Base-by-base conservation (phyloP, 2,113 vertebrate genomes). In the Morphnarchus princeps region DNA sequence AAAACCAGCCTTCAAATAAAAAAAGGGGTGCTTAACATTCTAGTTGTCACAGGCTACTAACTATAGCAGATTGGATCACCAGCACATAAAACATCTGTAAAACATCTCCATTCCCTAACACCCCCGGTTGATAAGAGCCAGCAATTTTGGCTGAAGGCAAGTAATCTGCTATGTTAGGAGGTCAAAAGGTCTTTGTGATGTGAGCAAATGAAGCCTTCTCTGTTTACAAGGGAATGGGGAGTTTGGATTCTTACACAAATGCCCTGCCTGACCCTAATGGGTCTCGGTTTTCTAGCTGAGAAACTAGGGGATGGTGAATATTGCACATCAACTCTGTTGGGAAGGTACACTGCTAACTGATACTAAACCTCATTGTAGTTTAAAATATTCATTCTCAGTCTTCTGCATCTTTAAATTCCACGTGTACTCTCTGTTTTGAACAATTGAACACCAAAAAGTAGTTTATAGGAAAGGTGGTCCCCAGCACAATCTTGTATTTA, bases 181-280 rank as follows among this genome's bases (percentile, higher is more conserved):
- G 94, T 97, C 93, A 93, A 72, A 85, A 95, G 94, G 94, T 95
- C 95, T 82, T 81, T 72, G 89, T 91, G 83, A 84, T 78, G 66
- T 82, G 93, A 85, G 91, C 81, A 93, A 54, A 70, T 45, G 87
- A 93, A 93, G 38, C 40, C 93, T 29, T 38, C 89, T 96, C 81
- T 95, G 84, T 95, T 97, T 97, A 95, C 94, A 95, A 62, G 91
- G 57, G 89, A 80, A 59, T 54, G 47, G 43, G 17, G 89, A 82
- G 70, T 78, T 93, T 93, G 89, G 83, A 65, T 91, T 93, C 78
- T 95, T 79, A 82, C 70, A 34, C 47, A 78, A 26, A 89, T 94
- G 87, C 83, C 91, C 81, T 93, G 54, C 78, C 66, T 93, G 94
- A 96, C 95, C 87, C 78, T 85, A 8, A 24, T 6, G 54, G 70